These are phyloP conservation scores for Phymatocera aterrima DNA, from an alignment of 2,888 invertebrate genomes.

Conservation along the genomic window DNA sequence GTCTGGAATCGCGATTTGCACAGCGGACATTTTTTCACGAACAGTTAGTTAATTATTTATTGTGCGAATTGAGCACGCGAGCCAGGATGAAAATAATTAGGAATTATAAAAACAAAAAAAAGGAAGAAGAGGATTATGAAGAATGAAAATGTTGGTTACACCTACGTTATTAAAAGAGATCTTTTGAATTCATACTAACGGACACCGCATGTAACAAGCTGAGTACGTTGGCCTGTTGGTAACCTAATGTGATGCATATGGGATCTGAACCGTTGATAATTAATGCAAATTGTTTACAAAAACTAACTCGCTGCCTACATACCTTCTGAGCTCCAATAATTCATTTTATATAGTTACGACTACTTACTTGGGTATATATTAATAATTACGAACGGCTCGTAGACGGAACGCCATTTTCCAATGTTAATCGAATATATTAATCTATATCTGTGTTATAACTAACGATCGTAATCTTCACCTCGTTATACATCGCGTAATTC, in stretches of 20 bases:
- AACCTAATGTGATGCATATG: conserved; percentile 37
- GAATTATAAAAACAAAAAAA: not conserved
- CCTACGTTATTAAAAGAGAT: conserved; percentile 19
- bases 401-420: conserved; percentile 13
- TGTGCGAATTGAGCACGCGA: not conserved
- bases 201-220: not conserved
- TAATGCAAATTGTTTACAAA: conserved; percentile 45
- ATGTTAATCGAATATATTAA: conserved; percentile 2
- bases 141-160: not conserved
- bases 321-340: conserved; percentile 46
- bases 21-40: conserved; percentile 8
- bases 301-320: conserved; percentile 30
- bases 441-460: conserved; percentile 2
- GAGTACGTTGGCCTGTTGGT: conserved; percentile 46
- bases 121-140: not conserved
- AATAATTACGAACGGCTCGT: not conserved
- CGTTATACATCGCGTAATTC: not conserved
- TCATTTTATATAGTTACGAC: conserved; percentile 14
- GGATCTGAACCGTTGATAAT: conserved; percentile 46
- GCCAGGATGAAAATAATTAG: conserved; percentile 1
- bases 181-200: conserved; percentile 45
- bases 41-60: not conserved
- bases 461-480: conserved; percentile 24
- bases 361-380: not conserved
- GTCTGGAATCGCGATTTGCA: conserved; percentile 1